Base-by-base conservation (phyloP, 2,113 vertebrate genomes). In the Callipepla californica region DNA sequence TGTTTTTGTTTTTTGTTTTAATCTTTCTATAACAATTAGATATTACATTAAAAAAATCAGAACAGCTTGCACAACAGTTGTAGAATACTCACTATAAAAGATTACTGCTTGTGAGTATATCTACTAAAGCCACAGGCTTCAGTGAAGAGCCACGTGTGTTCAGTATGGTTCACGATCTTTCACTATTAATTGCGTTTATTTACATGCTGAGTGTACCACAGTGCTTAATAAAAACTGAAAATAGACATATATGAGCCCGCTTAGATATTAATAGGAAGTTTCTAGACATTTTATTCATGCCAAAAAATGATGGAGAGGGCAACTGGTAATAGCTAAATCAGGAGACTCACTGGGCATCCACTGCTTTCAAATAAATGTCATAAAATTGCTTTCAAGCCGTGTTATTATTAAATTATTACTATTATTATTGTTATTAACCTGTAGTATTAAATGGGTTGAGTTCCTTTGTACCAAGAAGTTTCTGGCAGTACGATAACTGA, bases 401-500 rank as follows among this genome's bases (percentile, higher is more conserved):
- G 30, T 53, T 51, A 72, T 40, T 40, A 40, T 40, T 40, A 40
- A 40, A 40, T 40, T 40, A 40, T 40, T 40, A 40, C 11, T 40
- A 40, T 13, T 40, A 40, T 40, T 40, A 40, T 40, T 40, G 13
- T 40, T 40, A 40, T 40, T 40, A 89, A 67, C 51, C 51, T 53
- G 51, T 53, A 53, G 28, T 57, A 74, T 61, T 3, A 36, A 65
- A 81, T 7, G 5, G 2, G 2, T 32, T 63, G 6, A 80, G 40
- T 42, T 26, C 11, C 28, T 87, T 63, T 14, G 20, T 23, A 10
- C 8, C 26, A 66, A 67, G 21, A 48, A 34, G 7, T 66, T 57
- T 14, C 2, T 42, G n/a, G 25, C 36, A 79, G 77, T 38, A 7
- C 4, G 65, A 9, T 20, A 2, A 3, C 30, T 0, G 0, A 47